Evolutionary conservation across 2,888 invertebrate genomes (phyloP), one percentile per base, ranked within the genome.

Genomic region (Amblyteles armatorius): DNA sequence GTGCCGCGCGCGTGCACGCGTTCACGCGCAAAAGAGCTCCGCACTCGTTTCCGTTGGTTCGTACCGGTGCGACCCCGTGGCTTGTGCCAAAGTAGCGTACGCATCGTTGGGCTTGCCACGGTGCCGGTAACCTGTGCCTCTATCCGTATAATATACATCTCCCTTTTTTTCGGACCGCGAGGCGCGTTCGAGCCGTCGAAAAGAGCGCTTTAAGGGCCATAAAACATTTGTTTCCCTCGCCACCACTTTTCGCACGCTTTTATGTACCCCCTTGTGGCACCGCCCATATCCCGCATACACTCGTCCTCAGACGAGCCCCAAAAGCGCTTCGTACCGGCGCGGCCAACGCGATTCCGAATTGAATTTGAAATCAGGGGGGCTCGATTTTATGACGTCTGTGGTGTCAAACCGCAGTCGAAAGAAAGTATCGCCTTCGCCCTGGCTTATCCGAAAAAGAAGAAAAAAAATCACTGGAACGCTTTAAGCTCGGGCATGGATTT

Each of bases 141-240:
- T 60, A 26, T n/a, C 55, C 83, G 73, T 83, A 69, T 85, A 78
- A 83, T 82, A 82, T 76, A 79, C 81, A 76, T 74, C 50, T 68
- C 77, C 63, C 55, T 80, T 71, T 72, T 72, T 72, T 72, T 85
- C 73, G 73, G 73, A 77, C 80, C 48, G 76, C 77, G 73, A 57
- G 84, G 78, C 85, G 79, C 85, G 78, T 84, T 84, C 40, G 76
- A 85, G 82, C 81, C 85, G 89, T 88, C 87, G 89, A 90, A 90
- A 90, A 91, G 91, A 90, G 89, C 91, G 91, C 89, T 91, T 90
- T 90, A 92, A 90, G 89, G 89, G 89, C 90, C 91, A 92, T 93
- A 93, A 93, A 93, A 93, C 92, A 93, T 93, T 93, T 93, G 93
- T 93, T 92, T 92, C 91, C 91, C 90, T 88, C 85, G 87, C 85